Evolutionary conservation across 1,140 invertebrate genomes (phyloP).

Genomic region (Papilio dardanus): DNA sequence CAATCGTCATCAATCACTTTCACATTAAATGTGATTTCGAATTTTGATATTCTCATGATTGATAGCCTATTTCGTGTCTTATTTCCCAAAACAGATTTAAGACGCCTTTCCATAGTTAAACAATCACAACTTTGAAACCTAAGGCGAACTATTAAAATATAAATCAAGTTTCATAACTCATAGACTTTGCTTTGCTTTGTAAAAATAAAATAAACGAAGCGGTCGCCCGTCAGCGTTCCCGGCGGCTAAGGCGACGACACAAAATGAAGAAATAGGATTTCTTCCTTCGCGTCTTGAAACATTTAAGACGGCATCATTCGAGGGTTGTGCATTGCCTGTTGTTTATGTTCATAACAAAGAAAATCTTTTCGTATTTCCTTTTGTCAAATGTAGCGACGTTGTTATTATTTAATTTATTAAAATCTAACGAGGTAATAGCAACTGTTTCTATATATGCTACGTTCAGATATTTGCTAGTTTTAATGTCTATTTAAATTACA

Average conservation of each 20-base stretch:
- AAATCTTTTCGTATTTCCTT: constrained; percentile 1
- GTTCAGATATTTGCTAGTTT: too few species aligned
- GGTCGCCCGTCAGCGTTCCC: constrained; percentile 61
- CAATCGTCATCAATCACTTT: constrained; percentile 69
- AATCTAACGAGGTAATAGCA: not conserved
- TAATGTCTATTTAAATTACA: not conserved
- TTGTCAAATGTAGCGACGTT: not conserved
- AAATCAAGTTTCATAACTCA: constrained; percentile 68
- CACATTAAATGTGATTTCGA: constrained; percentile 77
- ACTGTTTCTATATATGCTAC: too few species aligned
- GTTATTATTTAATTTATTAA: constrained; percentile 1
- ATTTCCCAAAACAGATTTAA: not conserved
- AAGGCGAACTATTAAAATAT: constrained; percentile 54
- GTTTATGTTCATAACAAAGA: constrained; percentile 54
- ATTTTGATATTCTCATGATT: constrained; percentile 75
- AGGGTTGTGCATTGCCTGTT: constrained; percentile 61
- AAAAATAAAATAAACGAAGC: constrained; percentile 64
- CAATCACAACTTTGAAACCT: constrained; percentile 40
- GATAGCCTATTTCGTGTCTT: constrained; percentile 55
- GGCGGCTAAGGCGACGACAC: constrained; percentile 63
- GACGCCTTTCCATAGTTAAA: constrained; percentile 31
- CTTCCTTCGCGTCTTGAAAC: constrained; percentile 61
- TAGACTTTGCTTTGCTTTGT: constrained; percentile 64
- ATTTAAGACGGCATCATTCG: constrained; percentile 65
- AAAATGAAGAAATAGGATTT: constrained; percentile 72